Percentiles rank a stretch among this genome's conserved stretches.
phyloP scores from a whole-genome alignment of 2,888 invertebrate species.

The Oithona nana region DNA sequence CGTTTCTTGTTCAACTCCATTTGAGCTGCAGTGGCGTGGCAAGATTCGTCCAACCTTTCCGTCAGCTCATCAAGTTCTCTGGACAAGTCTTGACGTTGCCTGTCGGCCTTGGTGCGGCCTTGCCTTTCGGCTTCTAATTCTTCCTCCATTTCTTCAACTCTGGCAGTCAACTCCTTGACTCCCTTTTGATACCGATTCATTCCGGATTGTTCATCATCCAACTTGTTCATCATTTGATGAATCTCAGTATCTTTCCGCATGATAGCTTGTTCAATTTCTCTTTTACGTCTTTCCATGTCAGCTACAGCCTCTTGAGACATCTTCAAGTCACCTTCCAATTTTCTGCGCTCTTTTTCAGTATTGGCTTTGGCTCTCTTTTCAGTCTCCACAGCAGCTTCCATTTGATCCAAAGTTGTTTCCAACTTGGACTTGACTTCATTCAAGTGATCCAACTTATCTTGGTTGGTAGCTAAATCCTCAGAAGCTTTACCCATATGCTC shows the following conservation, averaged over 20 bases:
- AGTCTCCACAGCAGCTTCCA: conserved; percentile 94
- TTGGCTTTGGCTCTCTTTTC: conserved; percentile 97
- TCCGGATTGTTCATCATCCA: conserved; percentile 95
- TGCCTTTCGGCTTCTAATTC: conserved; percentile 98
- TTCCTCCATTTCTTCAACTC: conserved; percentile 97
- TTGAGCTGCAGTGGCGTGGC: conserved; percentile 96
- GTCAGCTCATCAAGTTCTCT: conserved; percentile 92
- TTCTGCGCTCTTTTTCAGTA: conserved; percentile 94
- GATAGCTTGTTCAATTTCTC: conserved; percentile 89
- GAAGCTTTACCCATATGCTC: conserved; percentile 52
- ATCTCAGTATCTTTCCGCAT: conserved; percentile 99
- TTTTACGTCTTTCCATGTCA: conserved; percentile 92
- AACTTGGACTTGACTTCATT: conserved; percentile 98
- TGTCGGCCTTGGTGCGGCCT: conserved; percentile 57
- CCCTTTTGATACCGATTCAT: conserved; percentile 95
- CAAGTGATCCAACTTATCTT: conserved; percentile 98
- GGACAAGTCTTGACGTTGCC: conserved; percentile 89
- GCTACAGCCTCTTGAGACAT: conserved; percentile 91
- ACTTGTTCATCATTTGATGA: conserved; percentile 69
- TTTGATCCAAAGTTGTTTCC: conserved; percentile 92
- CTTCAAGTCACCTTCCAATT: conserved; percentile 97
- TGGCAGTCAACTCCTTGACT: conserved; percentile 95
- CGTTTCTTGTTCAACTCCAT: conserved; percentile 99
- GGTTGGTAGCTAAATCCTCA: conserved; percentile 48
- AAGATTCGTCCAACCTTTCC: conserved; percentile 93